Evolutionary conservation across 2,888 invertebrate species (phyloP), one percentile per base, ranked within the genome.

Genomic region (Pardosa pseudoannulata): DNA sequence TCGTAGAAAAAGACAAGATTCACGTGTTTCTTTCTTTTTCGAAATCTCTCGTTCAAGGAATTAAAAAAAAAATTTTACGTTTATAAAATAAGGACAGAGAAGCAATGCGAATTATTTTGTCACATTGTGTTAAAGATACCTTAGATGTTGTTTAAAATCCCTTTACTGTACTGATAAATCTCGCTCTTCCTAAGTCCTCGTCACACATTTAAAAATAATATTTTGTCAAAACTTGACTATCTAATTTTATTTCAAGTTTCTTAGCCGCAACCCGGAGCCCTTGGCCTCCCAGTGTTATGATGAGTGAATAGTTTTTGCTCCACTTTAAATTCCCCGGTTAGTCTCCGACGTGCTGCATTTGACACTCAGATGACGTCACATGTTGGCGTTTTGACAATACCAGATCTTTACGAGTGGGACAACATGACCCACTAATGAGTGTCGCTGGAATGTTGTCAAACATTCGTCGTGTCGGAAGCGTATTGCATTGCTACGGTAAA

Each of bases 361-460:
- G 5, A 23, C 1, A 23, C 1, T 5, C 3, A 16, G 56, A 23
- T 56, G 56, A 56, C 23, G 56, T 56, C 56, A 23, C 11, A 2
- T 16, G 16, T 23, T 56, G 56, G 56, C 23, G 19, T 23, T 16
- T 23, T 56, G 56, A 19, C 56, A 56, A 56, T 11, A 6, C 16
- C 23, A 23, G 19, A 23, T 23, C 5, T 7, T 23, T 23, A 56
- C 23, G 56, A 23, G 19, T 56, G n/a, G 56, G 56, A 56, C 56
- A 56, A 56, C 56, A 56, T 56, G 56, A 56, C 56, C 56, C 56
- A 56, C 56, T 56, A 56, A 56, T 56, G 19, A 56, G 56, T 56
- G 1, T 19, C 5, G 23, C 23, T 56, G 56, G 56, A 56, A 23
- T 56, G 56, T 56, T 56, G 56, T 56, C 56, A 56, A 56, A 56